Percentiles rank a stretch among this genome's conserved stretches.
phyloP scores from a whole-genome alignment of 2,113 vertebrate species.

The Pseudonaja textilis region DNA sequence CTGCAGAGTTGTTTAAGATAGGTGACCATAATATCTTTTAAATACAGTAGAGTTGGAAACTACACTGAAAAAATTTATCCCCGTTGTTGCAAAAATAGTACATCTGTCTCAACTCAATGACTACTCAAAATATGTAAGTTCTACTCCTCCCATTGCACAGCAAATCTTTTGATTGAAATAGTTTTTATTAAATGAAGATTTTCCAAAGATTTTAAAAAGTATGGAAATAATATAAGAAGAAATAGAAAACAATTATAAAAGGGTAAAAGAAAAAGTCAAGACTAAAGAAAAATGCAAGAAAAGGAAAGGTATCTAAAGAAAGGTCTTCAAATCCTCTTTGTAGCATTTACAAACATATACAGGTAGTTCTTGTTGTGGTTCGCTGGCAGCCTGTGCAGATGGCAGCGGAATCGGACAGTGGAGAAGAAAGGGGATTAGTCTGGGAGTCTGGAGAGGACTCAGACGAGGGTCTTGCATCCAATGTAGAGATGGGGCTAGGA shows the following conservation, averaged over 20 bases:
- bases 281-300: not conserved
- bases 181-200: not conserved
- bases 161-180: not conserved
- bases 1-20: not conserved
- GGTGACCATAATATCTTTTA: not conserved
- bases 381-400: no score
- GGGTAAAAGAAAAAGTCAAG: not conserved
- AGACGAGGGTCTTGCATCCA: no score
- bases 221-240: not conserved
- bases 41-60: not conserved
- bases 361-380: no score
- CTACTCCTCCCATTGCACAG: not conserved
- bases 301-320: not conserved
- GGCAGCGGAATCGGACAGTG: no score
- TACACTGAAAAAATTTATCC: not conserved
- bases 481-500: no score
- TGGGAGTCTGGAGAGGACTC: no score
- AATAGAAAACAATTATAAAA: not conserved
- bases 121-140: not conserved
- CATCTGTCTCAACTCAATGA: not conserved
- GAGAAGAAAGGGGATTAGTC: no score
- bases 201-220: not conserved
- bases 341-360: no score
- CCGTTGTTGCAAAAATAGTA: not conserved
- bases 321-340: not conserved